Evolutionary conservation across 1,140 invertebrate species (phyloP).

Genomic region (Marisa cornuarietis): DNA sequence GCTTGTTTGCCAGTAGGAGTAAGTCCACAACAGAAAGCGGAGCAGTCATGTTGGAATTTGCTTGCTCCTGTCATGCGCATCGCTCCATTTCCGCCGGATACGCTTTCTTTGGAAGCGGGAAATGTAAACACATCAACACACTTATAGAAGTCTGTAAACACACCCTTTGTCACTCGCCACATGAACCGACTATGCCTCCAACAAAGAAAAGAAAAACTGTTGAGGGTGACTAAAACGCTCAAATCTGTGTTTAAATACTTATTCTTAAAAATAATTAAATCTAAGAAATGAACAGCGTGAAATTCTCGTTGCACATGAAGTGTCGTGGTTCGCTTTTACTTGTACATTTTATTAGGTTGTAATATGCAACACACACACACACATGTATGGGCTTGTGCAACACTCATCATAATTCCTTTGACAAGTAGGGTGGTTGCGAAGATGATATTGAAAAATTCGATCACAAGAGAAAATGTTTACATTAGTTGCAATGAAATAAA

Average conservation of each 20-base stretch:
- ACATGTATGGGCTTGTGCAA: background rate
- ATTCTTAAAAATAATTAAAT: too few species aligned
- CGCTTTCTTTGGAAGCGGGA: background rate
- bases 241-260: too few species aligned
- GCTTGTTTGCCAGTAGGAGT: background rate
- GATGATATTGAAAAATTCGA: background rate
- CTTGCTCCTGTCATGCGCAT: conserved; percentile 14
- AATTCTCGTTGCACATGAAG: too few species aligned
- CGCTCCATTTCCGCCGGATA: conserved; percentile 7
- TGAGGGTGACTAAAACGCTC: background rate
- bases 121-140: conserved; percentile 15
- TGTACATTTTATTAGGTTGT: background rate
- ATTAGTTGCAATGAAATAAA: background rate
- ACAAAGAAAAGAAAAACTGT: conserved; percentile 5
- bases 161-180: background rate
- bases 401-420: background rate
- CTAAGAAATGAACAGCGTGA: background rate
- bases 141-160: background rate
- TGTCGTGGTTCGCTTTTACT: too few species aligned
- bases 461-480: background rate
- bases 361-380: background rate
- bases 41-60: conserved; percentile 23
- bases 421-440: background rate
- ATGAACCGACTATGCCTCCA: conserved; percentile 1
- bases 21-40: conserved; percentile 1